Evolutionary conservation across 2,113 vertebrate species (phyloP), one percentile per base, ranked within the genome.

Genomic region (Spilogale gracilis): DNA sequence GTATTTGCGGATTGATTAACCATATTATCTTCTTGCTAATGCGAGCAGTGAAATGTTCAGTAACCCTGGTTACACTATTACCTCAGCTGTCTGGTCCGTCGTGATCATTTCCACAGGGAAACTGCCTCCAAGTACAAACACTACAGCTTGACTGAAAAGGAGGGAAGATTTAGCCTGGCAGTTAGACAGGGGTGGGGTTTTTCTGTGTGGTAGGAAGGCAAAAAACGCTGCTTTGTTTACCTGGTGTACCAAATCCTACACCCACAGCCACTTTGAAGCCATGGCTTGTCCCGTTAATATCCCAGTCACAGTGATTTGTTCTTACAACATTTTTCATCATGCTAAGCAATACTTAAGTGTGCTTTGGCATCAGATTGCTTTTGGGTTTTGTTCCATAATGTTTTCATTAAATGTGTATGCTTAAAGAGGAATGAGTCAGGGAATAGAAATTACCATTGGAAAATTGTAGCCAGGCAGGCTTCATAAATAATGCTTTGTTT

Each of bases 351-450:
- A 86, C n/a, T 92, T 50, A 50, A 95, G 52, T 50, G 18, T 69
- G 16, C 21, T 92, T 97, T 97, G 87, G 90, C 79, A 52, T 80
- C 16, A 10, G 76, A 87, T 93, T 82, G 73, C 80, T 96, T 97
- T 86, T 65, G 56, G 8, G 56, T 79, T 69, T 96, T 95, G n/a
- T 76, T 96, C n/a, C 92, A 97, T 97, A 97, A 93, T 96, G 87
- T 95, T 92, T 96, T 97, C 97, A 97, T 94, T 98, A 89, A 96
- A 97, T 61, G 79, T 96, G 95, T 96, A 97, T 91, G 20, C 73
- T 74, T 38, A 61, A n/a, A 32, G 87, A 30, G 38, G 91, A 85
- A 13, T 25, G 96, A 97, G 94, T 92, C 82, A 65, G 30, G 88
- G 56, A 87, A 94, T 67, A 86, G 65, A 98, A 96, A 97, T 96